Conservation (phyloP, 30 jellyfish, hydroid and myxozoan species). For the Turritopsis rubra region DNA sequence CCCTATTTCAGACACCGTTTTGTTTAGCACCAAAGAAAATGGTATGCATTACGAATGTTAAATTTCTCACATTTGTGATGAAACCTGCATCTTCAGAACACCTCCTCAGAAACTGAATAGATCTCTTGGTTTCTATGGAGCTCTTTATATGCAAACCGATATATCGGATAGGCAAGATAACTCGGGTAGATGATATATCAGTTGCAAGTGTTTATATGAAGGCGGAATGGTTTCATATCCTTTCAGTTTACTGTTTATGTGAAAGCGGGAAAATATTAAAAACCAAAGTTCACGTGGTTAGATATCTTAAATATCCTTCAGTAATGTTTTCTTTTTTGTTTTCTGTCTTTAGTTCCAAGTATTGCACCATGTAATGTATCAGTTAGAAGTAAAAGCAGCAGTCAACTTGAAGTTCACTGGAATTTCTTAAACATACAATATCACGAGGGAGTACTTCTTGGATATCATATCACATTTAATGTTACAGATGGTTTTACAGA, state of each 20-base stretch:
- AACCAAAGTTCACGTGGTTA: too few species aligned
- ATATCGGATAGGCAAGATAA: too few species aligned
- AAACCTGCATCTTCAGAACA: too few species aligned
- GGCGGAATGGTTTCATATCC: too few species aligned
- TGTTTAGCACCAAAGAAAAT: not conserved
- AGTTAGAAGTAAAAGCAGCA: not conserved
- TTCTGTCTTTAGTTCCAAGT: not conserved
- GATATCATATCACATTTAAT: not conserved
- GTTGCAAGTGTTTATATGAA: too few species aligned
- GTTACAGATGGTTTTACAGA: slow-evolving; percentile 8
- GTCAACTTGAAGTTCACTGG: not conserved
- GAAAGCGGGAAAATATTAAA: too few species aligned
- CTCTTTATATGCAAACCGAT: too few species aligned
- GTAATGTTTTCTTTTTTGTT: not conserved
- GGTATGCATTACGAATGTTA: not conserved
- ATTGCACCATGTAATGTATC: not conserved
- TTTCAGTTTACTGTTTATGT: too few species aligned
- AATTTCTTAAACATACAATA: not conserved
- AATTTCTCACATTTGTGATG: not conserved
- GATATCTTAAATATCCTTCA: not conserved
- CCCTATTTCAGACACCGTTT: not conserved
- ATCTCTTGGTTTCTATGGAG: too few species aligned
- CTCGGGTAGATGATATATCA: too few species aligned
- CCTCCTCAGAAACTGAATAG: too few species aligned
- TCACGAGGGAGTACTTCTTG: not conserved